Evolutionary conservation across 2,797 vertebrate species (phyloP).

Genomic region (Poecilia gillii): DNA sequence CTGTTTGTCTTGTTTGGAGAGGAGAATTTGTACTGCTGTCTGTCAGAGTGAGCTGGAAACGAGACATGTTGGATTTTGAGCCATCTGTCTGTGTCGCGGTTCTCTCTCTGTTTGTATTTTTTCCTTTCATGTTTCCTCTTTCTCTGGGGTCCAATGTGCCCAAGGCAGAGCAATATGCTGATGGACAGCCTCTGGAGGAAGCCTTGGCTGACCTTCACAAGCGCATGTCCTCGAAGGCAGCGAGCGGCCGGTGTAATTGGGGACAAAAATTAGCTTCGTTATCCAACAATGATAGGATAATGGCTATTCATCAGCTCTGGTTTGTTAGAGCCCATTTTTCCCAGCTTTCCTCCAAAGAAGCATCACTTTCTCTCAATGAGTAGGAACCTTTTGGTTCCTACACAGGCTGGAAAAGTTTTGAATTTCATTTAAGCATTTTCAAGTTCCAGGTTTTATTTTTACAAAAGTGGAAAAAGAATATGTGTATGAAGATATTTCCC

Average conservation of each 20-base stretch:
- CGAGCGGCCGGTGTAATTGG: constrained; percentile 48
- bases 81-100: constrained; percentile 19
- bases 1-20: background rate
- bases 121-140: constrained; percentile 20
- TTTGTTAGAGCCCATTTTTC: constrained; percentile 17
- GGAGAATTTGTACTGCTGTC: background rate
- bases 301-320: constrained; percentile 37
- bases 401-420: background rate
- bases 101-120: constrained; percentile 49
- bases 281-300: constrained; percentile 58
- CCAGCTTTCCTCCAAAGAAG: constrained; percentile 1
- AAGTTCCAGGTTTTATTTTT: background rate
- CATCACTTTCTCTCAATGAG: constrained; percentile 13
- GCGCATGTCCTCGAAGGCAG: constrained; percentile 63
- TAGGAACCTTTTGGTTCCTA: background rate
- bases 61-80: background rate
- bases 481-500: background rate
- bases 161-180: constrained; percentile 58
- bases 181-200: constrained; percentile 45
- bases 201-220: constrained; percentile 72
- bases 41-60: background rate
- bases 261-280: constrained; percentile 57
- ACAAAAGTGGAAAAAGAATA: background rate
- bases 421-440: background rate
- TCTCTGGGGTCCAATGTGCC: constrained; percentile 47